A percentile compares a stretch with the other conserved stretches of the same genome.
phyloP scores from a whole-genome alignment of 2,113 vertebrate genomes.

The Cranoglanis bouderius region DNA sequence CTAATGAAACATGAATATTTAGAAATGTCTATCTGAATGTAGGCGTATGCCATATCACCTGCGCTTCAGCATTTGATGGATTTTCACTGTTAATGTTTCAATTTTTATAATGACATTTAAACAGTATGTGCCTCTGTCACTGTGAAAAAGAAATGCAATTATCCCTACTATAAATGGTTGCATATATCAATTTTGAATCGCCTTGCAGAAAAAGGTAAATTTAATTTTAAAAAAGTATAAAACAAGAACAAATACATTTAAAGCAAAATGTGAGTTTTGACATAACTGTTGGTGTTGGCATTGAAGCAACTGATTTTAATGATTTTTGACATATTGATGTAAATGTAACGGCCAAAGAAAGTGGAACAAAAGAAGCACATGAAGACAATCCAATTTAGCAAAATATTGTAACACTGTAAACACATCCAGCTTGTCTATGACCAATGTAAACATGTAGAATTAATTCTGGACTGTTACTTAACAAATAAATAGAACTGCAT shows the following conservation, averaged over 20 bases:
- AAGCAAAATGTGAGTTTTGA: not conserved
- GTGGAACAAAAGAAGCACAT: not conserved
- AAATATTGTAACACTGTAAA: not conserved
- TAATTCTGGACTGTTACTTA: not conserved
- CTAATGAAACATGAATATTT: slow-evolving; percentile 27
- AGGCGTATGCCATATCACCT: slow-evolving; percentile 17
- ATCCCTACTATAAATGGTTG: slow-evolving; percentile 23
- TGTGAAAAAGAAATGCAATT: slow-evolving; percentile 31
- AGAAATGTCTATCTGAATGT: slow-evolving; percentile 13
- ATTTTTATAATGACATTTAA: slow-evolving; percentile 46
- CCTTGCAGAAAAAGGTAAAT: slow-evolving; percentile 18
- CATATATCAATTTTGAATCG: not conserved
- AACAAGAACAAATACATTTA: slow-evolving; percentile 9
- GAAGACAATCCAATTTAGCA: not conserved
- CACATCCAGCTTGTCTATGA: not conserved
- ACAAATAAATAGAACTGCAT: not conserved
- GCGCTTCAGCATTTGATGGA: slow-evolving; percentile 1
- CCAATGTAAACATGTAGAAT: not conserved
- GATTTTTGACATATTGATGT: not conserved
- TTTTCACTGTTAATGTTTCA: slow-evolving; percentile 33
- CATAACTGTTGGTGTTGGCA: not conserved
- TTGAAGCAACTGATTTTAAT: not conserved
- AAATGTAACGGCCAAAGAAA: not conserved
- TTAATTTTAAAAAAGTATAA: slow-evolving; percentile 33
- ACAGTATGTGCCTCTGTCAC: slow-evolving; percentile 29